Conservation (phyloP, 2,113 vertebrate genomes). For the Pachyramphus minor region DNA sequence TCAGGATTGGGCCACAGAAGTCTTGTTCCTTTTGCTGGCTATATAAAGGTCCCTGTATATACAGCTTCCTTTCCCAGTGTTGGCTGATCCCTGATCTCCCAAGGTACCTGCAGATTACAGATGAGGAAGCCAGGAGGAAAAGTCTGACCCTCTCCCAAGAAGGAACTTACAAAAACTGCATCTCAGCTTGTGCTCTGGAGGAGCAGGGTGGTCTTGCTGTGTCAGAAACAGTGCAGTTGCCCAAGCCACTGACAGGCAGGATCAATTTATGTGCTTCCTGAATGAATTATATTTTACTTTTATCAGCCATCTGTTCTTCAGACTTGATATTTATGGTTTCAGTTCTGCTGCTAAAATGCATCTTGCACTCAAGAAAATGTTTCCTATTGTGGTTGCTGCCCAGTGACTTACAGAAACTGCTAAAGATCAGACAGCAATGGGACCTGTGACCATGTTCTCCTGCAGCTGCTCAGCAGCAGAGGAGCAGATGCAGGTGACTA, state of each 20-base stretch:
- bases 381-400: conserved; percentile 36
- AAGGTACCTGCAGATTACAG: background rate
- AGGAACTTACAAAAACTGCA: background rate
- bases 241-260: background rate
- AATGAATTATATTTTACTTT: background rate
- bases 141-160: background rate
- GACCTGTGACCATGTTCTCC: background rate
- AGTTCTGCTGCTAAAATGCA: conserved; percentile 27
- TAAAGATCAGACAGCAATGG: rapidly evolving
- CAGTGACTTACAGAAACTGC: background rate
- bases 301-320: conserved; percentile 33
- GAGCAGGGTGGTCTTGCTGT: background rate
- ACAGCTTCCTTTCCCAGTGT: background rate
- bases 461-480: background rate
- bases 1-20: background rate
- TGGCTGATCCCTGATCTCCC: background rate
- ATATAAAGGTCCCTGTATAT: background rate
- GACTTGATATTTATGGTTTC: background rate
- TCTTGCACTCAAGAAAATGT: background rate
- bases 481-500: background rate
- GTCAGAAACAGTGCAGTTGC: background rate
- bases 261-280: conserved; percentile 18
- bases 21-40: background rate
- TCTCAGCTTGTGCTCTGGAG: background rate
- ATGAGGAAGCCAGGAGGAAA: background rate